Conservation (phyloP, 2,113 vertebrate species). For the Atlantisia rogersi region DNA sequence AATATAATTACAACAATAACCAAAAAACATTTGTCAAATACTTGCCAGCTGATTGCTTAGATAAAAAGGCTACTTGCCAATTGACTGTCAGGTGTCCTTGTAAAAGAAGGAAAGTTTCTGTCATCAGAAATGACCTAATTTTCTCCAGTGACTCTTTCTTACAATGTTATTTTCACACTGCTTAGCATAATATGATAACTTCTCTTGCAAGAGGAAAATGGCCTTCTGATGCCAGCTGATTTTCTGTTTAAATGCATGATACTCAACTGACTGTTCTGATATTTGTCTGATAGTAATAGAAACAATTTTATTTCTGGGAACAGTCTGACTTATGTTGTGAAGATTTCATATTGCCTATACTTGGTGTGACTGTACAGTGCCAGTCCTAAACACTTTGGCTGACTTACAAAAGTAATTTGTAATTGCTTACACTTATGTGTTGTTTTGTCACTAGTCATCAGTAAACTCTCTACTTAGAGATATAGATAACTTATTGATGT, state of each 20-base stretch:
- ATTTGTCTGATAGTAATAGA: background rate
- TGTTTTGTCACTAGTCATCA: background rate
- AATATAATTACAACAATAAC: background rate
- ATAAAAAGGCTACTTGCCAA: background rate
- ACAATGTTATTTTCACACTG: background rate
- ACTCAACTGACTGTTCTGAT: background rate
- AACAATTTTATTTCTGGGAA: background rate
- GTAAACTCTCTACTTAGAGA: background rate
- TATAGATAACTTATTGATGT: background rate
- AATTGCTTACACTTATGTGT: background rate
- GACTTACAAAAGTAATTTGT: background rate
- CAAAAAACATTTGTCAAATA: background rate
- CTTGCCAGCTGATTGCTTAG: background rate
- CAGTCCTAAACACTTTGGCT: background rate
- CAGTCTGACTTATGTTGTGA: background rate
- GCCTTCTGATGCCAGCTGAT: background rate
- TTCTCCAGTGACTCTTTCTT: background rate
- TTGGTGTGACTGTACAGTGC: background rate
- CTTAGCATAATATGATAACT: background rate
- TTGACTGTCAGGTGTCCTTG: background rate
- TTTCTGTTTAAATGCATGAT: background rate
- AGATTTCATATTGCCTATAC: background rate
- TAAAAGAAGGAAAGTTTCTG: background rate
- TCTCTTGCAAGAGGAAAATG: background rate
- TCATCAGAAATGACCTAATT: background rate